Base-by-base conservation (phyloP, 2,797 vertebrate genomes). In the Loriculus beryllinus region DNA sequence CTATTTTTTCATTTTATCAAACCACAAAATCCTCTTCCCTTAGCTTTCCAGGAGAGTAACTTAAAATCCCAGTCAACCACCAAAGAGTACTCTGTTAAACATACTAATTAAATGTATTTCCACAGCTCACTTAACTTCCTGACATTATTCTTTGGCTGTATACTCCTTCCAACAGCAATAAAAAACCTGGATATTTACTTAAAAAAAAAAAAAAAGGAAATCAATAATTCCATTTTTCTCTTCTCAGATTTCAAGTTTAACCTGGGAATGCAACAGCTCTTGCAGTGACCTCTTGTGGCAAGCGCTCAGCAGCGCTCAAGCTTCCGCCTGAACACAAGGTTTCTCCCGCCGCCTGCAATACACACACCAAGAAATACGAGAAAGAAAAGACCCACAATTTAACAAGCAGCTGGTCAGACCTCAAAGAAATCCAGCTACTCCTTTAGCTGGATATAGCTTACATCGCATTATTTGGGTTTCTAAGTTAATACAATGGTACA, bases 231-330 rank as follows among this genome's bases (percentile, higher is more conserved):
- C 33, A 17, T 85, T 63, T 91, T 80, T 39, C 39, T 56, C 31
- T 54, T 74, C 63, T 45, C 37, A 33, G n/a, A 86, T 78, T 92
- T 82, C 37, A 72, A 14, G 35, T 29, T 63, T 43, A 60, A 78
- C 42, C 80, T 76, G 88, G 49, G 77, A 95, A 92, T 4, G 92
- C 90, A 95, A 48, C 25, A 97, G 31, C 95, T 97, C 92, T 92
- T 82, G 84, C 51, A 97, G 92, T 95, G 98, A 96, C 97, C 97
- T 96, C 98, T 98, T 95, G 97, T 98, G 98, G 97, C 95, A 92
- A 91, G 28, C 3, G 29, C 70, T 81, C 88, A 59, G 63, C 60
- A 82, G 90, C 6, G 13, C 89, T 45, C 59, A n/a, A 71, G 57
- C 25, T 9, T 81, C 35, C 23, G 56, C 63, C 59, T 21, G 31